These are phyloP conservation scores for Philopedon plagiatum DNA, from an alignment of 2,888 invertebrate genomes.

Conservation along the genomic window DNA sequence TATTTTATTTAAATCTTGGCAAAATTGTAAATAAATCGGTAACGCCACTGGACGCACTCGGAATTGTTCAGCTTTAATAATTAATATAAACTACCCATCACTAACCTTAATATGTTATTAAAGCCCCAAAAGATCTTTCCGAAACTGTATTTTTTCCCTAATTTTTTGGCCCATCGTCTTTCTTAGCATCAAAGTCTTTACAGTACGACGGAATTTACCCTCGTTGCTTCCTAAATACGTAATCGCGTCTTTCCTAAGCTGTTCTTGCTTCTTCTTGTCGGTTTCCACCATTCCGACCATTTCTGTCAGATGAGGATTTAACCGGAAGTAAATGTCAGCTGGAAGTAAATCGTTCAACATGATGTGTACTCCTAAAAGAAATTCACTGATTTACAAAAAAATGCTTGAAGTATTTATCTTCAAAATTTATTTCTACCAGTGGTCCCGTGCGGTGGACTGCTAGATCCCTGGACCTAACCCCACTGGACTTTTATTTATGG, in stretches of 20 bases:
- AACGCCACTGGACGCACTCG: too few relatives aligned
- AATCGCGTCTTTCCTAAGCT: slow-evolving; percentile 80
- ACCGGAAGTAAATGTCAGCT: slow-evolving; percentile 82
- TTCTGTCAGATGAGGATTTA: slow-evolving; percentile 90
- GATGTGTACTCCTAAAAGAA: slow-evolving; percentile 79
- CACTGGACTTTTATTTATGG: too few relatives aligned
- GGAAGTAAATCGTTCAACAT: slow-evolving; percentile 83
- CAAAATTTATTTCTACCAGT: too few relatives aligned
- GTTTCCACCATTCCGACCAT: slow-evolving; percentile 87
- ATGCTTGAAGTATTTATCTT: too few relatives aligned
- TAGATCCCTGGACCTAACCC: too few relatives aligned
- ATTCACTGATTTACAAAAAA: too few relatives aligned
- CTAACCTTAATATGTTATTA: slow-evolving; percentile 29
- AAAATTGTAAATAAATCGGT: too few relatives aligned
- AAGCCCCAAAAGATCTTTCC: slow-evolving; percentile 32
- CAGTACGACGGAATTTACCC: slow-evolving; percentile 77
- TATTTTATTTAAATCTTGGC: too few relatives aligned
- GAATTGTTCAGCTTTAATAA: too few relatives aligned
- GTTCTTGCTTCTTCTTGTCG: slow-evolving; percentile 78
- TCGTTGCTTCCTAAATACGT: slow-evolving; percentile 85
- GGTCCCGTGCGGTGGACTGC: too few relatives aligned
- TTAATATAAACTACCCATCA: too few relatives aligned
- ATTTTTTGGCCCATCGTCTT: slow-evolving; percentile 56
- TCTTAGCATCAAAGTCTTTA: slow-evolving; percentile 69
- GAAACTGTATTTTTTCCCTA: slow-evolving; percentile 29